phyloP scores from a whole-genome alignment of 1,140 invertebrate species.

The honey bee (Apis mellifera) region Amel_HAv3.1 CM009943.2:7371501-7372000 shows the following conservation, averaged over 20 bases:
- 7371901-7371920: conserved; percentile 8
- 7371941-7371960: no score
- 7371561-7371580: no score
- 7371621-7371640: no score
- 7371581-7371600: no score
- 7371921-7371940: not conserved
- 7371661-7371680: not conserved
- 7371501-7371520: no score
- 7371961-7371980: no score
- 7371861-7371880: conserved; percentile 18
- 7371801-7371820: conserved; percentile 38
- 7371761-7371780: conserved; percentile 48
- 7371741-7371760: conserved; percentile 38
- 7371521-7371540: no score
- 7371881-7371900: conserved; percentile 1
- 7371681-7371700: not conserved
- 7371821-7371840: conserved; percentile 25
- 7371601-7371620: no score
- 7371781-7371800: conserved; percentile 43
- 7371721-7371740: conserved; percentile 32
- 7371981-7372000: no score
- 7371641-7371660: not conserved
- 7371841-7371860: conserved; percentile 42
- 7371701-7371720: conserved; percentile 25
- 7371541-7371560: no score